A percentile compares a stretch with the other conserved stretches of the same genome.
These are phyloP conservation scores for Oryzias curvinotus DNA, from an alignment of 2,113 vertebrate genomes.

Conservation along the genomic window DNA sequence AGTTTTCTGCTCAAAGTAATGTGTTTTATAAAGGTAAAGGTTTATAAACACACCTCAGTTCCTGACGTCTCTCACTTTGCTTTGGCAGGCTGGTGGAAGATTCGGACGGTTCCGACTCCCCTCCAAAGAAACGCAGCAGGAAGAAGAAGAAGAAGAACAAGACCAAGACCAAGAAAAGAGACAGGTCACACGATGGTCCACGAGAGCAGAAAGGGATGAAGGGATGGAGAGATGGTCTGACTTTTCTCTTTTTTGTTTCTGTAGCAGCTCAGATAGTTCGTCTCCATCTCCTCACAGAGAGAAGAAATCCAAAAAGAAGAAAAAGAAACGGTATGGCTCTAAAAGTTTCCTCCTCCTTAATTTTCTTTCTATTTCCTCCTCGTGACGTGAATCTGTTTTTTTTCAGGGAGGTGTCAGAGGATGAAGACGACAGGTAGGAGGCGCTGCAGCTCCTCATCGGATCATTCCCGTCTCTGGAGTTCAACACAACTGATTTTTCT, in stretches of 20 bases:
- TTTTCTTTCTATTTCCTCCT: background rate
- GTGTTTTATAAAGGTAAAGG: too few relatives aligned
- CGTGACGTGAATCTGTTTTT: slow-evolving; percentile 25
- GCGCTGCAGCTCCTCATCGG: background rate
- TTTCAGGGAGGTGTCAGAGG: slow-evolving; percentile 66
- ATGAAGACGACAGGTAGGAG: slow-evolving; percentile 55
- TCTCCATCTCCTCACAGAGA: slow-evolving; percentile 80
- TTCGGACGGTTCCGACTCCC: slow-evolving; percentile 82
- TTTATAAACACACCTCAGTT: too few relatives aligned
- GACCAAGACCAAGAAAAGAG: slow-evolving; percentile 62
- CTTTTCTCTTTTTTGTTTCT: background rate
- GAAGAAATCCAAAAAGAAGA: slow-evolving; percentile 85
- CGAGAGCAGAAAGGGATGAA: background rate
- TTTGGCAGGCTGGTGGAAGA: slow-evolving; percentile 80
- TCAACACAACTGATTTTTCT: background rate
- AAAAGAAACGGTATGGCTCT: slow-evolving; percentile 81
- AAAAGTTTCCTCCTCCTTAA: accelerated
- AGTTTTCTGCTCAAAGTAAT: background rate
- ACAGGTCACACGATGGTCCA: slow-evolving; percentile 65
- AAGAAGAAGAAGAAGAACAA: slow-evolving; percentile 94
- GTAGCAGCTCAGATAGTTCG: slow-evolving; percentile 81
- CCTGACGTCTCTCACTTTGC: background rate
- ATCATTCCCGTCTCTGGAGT: background rate
- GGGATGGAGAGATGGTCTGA: accelerated
- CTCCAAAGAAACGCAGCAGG: slow-evolving; percentile 81